These are phyloP conservation scores for Sus scrofa DNA, from an alignment of 2,113 vertebrate genomes.

Conservation along the genomic window DNA sequence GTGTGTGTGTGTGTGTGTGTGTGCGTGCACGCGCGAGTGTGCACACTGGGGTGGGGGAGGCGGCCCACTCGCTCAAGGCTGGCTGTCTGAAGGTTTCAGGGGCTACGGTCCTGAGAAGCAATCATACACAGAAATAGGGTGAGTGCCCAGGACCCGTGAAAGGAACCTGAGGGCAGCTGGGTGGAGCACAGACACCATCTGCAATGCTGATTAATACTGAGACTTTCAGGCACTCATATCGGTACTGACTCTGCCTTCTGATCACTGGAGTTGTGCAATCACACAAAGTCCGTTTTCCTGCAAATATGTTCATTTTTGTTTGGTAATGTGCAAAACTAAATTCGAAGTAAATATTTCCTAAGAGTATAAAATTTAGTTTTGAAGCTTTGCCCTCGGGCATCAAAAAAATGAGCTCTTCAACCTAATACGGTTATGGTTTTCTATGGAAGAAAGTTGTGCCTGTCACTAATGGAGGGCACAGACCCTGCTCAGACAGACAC, in stretches of 20 bases:
- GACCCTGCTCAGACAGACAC: neutral
- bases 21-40: accelerated
- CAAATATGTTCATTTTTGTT: neutral
- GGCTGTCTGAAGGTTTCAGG: neutral
- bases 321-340: neutral
- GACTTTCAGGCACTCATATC: neutral
- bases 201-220: neutral
- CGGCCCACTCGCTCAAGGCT: neutral
- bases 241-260: neutral
- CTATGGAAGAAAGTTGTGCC: neutral
- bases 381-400: constrained; percentile 13
- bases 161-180: neutral
- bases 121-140: neutral
- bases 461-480: neutral
- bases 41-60: accelerated
- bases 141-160: neutral
- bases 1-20: neutral
- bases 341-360: constrained; percentile 33
- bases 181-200: too few species aligned
- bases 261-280: neutral
- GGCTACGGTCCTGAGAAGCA: neutral
- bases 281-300: neutral
- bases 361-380: constrained; percentile 42
- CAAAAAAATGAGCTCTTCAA: constrained; percentile 8
- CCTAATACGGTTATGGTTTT: neutral